These are phyloP conservation scores for Ephestia elutella DNA, from an alignment of 1,140 invertebrate genomes.

Conservation along the genomic window DNA sequence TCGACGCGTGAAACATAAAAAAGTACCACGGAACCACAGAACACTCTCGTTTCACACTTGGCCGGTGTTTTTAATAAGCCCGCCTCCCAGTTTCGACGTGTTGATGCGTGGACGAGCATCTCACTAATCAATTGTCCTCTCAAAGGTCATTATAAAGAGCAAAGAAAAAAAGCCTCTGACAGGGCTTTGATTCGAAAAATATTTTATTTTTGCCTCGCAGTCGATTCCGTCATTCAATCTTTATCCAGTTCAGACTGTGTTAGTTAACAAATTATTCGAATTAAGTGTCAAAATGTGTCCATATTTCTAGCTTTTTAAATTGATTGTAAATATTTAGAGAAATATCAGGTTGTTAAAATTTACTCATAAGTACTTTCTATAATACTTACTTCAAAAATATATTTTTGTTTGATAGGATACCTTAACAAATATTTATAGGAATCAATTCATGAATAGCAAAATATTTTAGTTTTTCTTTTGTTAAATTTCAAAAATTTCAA, in stretches of 20 bases:
- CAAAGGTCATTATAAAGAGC: slow-evolving; percentile 20
- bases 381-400: no score
- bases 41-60: background rate
- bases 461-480: no score
- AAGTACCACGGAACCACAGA: background rate
- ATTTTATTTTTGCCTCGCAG: slow-evolving; percentile 7
- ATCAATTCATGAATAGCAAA: no score
- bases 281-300: no score
- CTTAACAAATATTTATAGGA: no score
- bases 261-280: background rate
- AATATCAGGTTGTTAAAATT: no score
- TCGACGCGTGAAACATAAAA: background rate
- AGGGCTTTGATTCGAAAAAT: slow-evolving; percentile 11
- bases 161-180: slow-evolving; percentile 12
- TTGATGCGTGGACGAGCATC: slow-evolving; percentile 22
- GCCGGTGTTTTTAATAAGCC: slow-evolving; percentile 20
- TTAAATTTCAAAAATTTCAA: no score
- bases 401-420: no score
- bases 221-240: background rate
- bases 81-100: slow-evolving; percentile 10
- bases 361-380: no score
- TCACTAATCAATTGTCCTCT: slow-evolving; percentile 37
- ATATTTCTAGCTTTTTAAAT: no score
- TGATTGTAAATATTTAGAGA: no score
- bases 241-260: background rate